Evolutionary conservation across 2,888 invertebrate species (phyloP), one percentile per base, ranked within the genome.

Genomic region (Seira sanloemensis): DNA sequence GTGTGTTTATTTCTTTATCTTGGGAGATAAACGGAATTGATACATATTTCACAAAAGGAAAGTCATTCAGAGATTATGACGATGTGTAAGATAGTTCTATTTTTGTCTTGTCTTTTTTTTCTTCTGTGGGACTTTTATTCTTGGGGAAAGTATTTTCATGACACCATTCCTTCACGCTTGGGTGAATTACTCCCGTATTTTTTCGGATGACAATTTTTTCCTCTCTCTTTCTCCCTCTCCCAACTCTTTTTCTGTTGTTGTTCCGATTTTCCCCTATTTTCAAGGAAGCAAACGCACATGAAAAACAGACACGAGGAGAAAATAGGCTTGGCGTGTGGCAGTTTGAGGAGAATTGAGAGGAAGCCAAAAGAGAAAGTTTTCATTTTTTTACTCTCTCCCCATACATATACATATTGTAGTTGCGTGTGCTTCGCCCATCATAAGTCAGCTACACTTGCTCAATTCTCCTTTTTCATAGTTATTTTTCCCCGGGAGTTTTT

Each of bases 251-350:
- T 19, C 72, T 16, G 24, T 75, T 73, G 37, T 37, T 37, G 37
- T 37, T 37, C 74, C 75, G 58, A 80, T 74, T 80, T 74, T 80
- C 67, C 54, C 46, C 74, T 74, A 74, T n/a, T n/a, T n/a, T n/a
- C n/a, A n/a, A n/a, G n/a, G n/a, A n/a, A n/a, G 37, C 67, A 66
- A 80, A 74, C 58, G n/a, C n/a, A 50, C 71, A 79, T n/a, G n/a
- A n/a, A n/a, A 19, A 58, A 27, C 25, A 27, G n/a, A 46, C 62
- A 65, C 27, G 5, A 37, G 7, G 23, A 12, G n/a, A n/a, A n/a
- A n/a, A n/a, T n/a, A n/a, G n/a, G n/a, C n/a, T 50, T 50, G 23
- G 12, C 18, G 25, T 54, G 24, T 50, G 67, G 16, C 12, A 12
- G 18, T 9, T 12, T 25, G 9, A 21, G 16, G 50, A 18, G 58